A percentile compares a stretch with the other conserved stretches of the same genome.
These are phyloP conservation scores for Watersipora subatra DNA, from an alignment of 1,140 invertebrate species.

Conservation along the genomic window DNA sequence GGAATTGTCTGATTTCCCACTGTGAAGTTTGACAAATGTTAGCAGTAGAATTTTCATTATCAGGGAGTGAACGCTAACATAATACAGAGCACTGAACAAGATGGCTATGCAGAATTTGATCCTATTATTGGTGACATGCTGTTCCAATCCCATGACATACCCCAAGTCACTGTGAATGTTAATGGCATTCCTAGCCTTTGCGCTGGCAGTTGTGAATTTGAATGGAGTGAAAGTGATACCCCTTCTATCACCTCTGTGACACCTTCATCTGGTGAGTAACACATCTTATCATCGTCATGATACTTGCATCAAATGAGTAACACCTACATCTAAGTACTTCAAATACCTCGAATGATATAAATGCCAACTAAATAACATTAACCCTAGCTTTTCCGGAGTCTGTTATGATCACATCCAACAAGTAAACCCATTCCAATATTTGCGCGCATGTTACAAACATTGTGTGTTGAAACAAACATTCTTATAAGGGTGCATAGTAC, in stretches of 20 bases:
- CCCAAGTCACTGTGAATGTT: constrained; percentile 19
- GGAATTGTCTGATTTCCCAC: too few relatives aligned
- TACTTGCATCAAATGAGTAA: too few relatives aligned
- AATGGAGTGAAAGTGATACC: constrained; percentile 18
- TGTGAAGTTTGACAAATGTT: background rate
- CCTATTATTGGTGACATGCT: background rate
- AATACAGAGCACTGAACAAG: background rate
- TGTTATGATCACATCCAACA: too few relatives aligned
- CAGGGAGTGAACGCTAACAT: background rate
- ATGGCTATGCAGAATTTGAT: background rate
- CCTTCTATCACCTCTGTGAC: constrained; percentile 19
- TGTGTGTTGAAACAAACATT: too few relatives aligned
- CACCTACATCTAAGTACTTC: too few relatives aligned
- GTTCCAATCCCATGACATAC: constrained; percentile 2
- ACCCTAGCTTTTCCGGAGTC: too few relatives aligned
- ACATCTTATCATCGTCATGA: too few relatives aligned
- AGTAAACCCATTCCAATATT: too few relatives aligned
- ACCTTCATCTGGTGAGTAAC: constrained; percentile 18
- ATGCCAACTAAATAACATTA: too few relatives aligned
- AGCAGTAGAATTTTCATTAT: background rate
- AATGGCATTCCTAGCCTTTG: constrained; percentile 22
- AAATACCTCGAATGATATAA: too few relatives aligned
- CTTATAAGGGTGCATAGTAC: too few relatives aligned
- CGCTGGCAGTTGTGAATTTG: constrained; percentile 17
- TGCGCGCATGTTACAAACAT: too few relatives aligned